These are phyloP conservation scores for Phocoena sinus DNA, from an alignment of 2,113 vertebrate genomes.

Conservation along the genomic window DNA sequence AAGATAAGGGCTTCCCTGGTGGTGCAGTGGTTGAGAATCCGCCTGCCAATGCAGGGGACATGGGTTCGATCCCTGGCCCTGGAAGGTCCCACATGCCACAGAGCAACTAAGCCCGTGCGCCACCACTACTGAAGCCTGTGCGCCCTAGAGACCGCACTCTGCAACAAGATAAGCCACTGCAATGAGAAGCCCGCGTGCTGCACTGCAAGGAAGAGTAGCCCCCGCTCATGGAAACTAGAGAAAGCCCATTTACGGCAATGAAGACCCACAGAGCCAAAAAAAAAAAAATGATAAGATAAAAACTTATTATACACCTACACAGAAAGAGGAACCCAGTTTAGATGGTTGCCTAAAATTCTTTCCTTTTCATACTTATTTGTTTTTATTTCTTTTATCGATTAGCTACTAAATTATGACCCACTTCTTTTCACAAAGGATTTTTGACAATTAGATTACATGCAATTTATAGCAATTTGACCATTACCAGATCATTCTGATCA, in stretches of 20 bases:
- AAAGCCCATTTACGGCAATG: too few relatives aligned
- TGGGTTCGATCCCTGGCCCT: too few relatives aligned
- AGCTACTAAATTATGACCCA: neutral
- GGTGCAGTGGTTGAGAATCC: too few relatives aligned
- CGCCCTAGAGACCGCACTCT: too few relatives aligned
- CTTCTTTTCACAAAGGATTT: neutral
- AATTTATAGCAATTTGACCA: neutral
- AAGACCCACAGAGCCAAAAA: too few relatives aligned
- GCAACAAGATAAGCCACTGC: too few relatives aligned
- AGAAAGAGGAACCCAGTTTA: neutral
- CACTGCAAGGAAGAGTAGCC: too few relatives aligned
- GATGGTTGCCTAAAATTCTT: neutral
- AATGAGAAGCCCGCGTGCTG: rapidly evolving
- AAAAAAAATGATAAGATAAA: neutral
- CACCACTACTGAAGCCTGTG: too few relatives aligned
- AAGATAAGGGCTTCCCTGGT: neutral
- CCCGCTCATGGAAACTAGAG: too few relatives aligned
- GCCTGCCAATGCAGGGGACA: too few relatives aligned
- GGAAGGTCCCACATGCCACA: too few relatives aligned
- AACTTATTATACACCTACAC: neutral
- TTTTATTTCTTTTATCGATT: neutral
- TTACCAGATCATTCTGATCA: neutral
- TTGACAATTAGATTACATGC: neutral
- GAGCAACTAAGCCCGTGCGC: too few relatives aligned
- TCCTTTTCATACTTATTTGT: neutral